Base-by-base conservation (phyloP, 1,140 invertebrate genomes). In the Penaeus chinensis region DNA sequence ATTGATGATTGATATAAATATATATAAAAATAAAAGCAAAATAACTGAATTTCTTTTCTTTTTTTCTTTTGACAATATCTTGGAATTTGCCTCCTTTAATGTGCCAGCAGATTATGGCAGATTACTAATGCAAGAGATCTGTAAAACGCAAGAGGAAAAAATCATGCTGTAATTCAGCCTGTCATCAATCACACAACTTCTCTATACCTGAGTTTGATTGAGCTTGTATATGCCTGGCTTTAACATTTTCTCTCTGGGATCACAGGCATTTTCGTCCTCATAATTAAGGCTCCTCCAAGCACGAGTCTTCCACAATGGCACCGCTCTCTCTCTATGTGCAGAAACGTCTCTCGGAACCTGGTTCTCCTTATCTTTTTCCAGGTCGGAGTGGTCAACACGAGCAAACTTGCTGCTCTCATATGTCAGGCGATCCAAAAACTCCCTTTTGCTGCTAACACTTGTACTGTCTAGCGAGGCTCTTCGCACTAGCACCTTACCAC, bases 321-420 rank as follows among this genome's bases (percentile, higher is more conserved):
- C 87, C 16, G 84, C 66, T 66, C 85, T 79, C 11, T 89, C 88
- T 60, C 74, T 63, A 60, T 24, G 47, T 7, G 24, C 71, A 61
- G 77, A 27, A 79, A 82, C 54, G 60, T 88, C 87, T 63, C 87
- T 79, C 18, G 90, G 90, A 42, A 83, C 90, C 47, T 76, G 27
- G 78, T 90, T 90, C 66, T 90, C 90, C 47, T 90, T 90, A 24
- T 90, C 90, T n/a, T 81, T 69, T 61, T 88, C 86, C 66, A 79
- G 82, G 60, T 78, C 74, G n/a, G 60, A 60, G 37, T 83, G 81
- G 27, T 85, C 85, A 27, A 87, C 83, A 81, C 90, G 81, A 16
- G 84, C 84, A 83, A 78, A 89, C 27, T 83, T 86, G 60, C 71
- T 85, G 22, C 89, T 47, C 54, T 90, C 90, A n/a, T 90, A 80